phyloP scores from a whole-genome alignment of 2,888 invertebrate species.

The Drosophila silvestris region DNA sequence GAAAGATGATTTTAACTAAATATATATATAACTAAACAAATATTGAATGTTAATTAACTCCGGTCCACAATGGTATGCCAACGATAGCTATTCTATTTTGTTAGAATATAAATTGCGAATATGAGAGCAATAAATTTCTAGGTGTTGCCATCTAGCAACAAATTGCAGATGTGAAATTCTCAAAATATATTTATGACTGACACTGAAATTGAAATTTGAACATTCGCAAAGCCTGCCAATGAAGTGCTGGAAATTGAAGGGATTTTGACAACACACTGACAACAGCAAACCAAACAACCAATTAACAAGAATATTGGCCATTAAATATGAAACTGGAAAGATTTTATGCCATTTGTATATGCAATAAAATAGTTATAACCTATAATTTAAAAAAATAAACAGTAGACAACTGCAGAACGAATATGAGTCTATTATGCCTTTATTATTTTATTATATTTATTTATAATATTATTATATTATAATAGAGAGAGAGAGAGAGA shows the following conservation, averaged over 20 bases:
- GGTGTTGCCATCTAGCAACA: neutral
- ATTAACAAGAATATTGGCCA: neutral
- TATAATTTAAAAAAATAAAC: neutral
- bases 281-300: neutral
- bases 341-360: neutral
- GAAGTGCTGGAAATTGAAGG: neutral
- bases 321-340: neutral
- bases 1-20: neutral
- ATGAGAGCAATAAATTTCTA: neutral
- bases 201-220: neutral
- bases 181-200: neutral
- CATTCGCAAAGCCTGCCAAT: neutral
- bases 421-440: neutral
- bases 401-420: neutral
- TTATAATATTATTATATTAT: neutral
- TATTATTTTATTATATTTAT: neutral
- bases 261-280: neutral
- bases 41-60: neutral
- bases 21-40: neutral
- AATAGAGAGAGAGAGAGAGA: neutral
- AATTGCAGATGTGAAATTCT: too few species aligned
- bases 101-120: neutral
- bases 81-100: neutral
- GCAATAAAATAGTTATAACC: neutral
- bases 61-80: neutral